Conservation (phyloP, 2,888 invertebrate genomes). For the Spodoptera exigua region DNA sequence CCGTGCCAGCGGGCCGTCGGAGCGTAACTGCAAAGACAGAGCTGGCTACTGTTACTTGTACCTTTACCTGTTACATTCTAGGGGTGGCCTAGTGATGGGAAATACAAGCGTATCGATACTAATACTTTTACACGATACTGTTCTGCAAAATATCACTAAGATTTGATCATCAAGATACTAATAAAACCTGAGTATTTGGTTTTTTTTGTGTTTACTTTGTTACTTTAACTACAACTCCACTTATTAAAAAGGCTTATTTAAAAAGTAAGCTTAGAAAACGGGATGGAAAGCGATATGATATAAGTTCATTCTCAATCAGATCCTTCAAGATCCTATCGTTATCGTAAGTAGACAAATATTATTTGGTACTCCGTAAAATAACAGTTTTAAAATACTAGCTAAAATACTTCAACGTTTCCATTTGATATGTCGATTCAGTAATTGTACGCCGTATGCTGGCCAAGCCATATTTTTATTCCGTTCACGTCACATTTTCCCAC, state of each 20-base stretch:
- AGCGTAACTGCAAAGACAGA: conserved; percentile 64
- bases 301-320: no score
- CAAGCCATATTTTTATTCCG: conserved; percentile 73
- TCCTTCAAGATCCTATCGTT: no score
- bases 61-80: conserved; percentile 84
- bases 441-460: conserved; percentile 63
- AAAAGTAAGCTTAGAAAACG: no score
- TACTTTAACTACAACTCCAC: no score
- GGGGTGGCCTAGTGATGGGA: conserved; percentile 57
- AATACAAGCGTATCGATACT: conserved; percentile 11
- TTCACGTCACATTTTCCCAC: conserved; percentile 69
- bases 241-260: no score
- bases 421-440: conserved; percentile 59
- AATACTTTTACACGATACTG: conserved; percentile 29
- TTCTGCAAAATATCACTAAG: not conserved
- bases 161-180: no score
- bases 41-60: conserved; percentile 55
- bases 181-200: not conserved
- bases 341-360: no score
- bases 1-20: conserved; percentile 59
- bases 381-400: conserved; percentile 21
- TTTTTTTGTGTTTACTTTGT: no score
- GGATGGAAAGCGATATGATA: no score
- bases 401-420: conserved; percentile 47
- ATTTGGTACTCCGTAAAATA: conserved; percentile 15